Evolutionary conservation across 2,888 invertebrate genomes (phyloP), one percentile per base, ranked within the genome.

Genomic region (Serripes groenlandicus): DNA sequence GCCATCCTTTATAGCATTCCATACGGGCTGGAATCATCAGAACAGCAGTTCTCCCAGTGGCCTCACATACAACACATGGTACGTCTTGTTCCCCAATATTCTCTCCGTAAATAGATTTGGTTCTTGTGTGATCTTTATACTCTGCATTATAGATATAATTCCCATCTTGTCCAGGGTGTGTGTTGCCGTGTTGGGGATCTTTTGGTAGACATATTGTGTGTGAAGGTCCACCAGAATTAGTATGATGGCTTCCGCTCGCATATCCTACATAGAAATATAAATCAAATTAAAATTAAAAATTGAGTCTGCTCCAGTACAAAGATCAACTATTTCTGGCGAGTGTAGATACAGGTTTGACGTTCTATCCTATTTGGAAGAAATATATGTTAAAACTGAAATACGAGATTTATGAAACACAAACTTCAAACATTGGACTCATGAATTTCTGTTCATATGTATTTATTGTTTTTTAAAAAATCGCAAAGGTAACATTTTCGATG

Each of bases 21-120:
- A 37, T 37, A 18, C 66, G 66, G 11, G 37, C 66, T 11, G 66
- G 66, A 18, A 68, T 68, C 66, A 68, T 68, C 66, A 68, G 7
- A 4, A 34, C 7, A 28, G 35, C 35, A 4, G 66, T 37, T n/a
- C 18, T 26, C 4, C 66, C 37, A 37, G 11, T 26, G 11, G 15
- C 35, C 37, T 37, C 37, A 68, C 66, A 68, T 5, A 68, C 42
- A 37, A 42, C 66, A 68, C 66, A 68, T 7, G 66, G 66, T 5
- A 37, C 66, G 66, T 68, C 66, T 37, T 68, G 18, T 2, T 68
- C 42, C 23, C 7, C 11, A 21, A 68, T 37, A 5, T 32, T 3
- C 42, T 68, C 5, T 23, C 66, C 66, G 15, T 37, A 68, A 7
- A 37, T 37, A 9, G 26, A 1, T 7, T 34, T 4, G 11, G 37